These are phyloP conservation scores for Amphipyra berbera DNA, from an alignment of 2,888 invertebrate species.

Conservation along the genomic window DNA sequence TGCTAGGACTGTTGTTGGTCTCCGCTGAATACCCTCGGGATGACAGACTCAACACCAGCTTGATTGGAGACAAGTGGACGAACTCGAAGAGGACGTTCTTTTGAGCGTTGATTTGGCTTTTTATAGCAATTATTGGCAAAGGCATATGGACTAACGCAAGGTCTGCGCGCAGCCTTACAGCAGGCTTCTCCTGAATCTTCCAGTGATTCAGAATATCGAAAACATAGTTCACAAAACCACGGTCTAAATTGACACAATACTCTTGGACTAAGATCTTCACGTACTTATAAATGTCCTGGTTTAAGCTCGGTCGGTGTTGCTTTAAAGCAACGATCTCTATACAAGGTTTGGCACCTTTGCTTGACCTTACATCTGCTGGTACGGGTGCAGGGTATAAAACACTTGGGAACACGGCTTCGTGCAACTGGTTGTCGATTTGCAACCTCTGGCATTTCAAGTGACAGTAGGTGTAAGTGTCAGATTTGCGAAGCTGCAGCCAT, in stretches of 20 bases:
- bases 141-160: slow-evolving; percentile 90
- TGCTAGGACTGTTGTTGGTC: slow-evolving; percentile 71
- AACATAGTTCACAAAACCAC: slow-evolving; percentile 91
- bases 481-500: slow-evolving; percentile 93
- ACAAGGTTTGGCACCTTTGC: slow-evolving; percentile 87
- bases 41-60: slow-evolving; percentile 91
- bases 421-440: slow-evolving; percentile 94
- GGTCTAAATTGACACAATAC: slow-evolving; percentile 92
- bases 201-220: slow-evolving; percentile 91
- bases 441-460: slow-evolving; percentile 92
- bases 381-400: slow-evolving; percentile 91
- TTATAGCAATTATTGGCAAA: slow-evolving; percentile 83
- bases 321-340: slow-evolving; percentile 90
- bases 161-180: slow-evolving; percentile 89
- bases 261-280: slow-evolving; percentile 92
- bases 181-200: slow-evolving; percentile 89
- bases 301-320: slow-evolving; percentile 83
- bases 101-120: slow-evolving; percentile 77
- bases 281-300: slow-evolving; percentile 90
- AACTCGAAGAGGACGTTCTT: slow-evolving; percentile 88
- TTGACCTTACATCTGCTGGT: slow-evolving; percentile 79
- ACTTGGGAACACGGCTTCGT: slow-evolving; percentile 92
- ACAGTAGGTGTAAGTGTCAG: slow-evolving; percentile 91
- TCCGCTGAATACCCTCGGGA: slow-evolving; percentile 83
- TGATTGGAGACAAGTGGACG: slow-evolving; percentile 90